A percentile compares a stretch with the other conserved stretches of the same genome.
phyloP scores from a whole-genome alignment of 2,888 invertebrate species.

The Phaedon cochleariae region DNA sequence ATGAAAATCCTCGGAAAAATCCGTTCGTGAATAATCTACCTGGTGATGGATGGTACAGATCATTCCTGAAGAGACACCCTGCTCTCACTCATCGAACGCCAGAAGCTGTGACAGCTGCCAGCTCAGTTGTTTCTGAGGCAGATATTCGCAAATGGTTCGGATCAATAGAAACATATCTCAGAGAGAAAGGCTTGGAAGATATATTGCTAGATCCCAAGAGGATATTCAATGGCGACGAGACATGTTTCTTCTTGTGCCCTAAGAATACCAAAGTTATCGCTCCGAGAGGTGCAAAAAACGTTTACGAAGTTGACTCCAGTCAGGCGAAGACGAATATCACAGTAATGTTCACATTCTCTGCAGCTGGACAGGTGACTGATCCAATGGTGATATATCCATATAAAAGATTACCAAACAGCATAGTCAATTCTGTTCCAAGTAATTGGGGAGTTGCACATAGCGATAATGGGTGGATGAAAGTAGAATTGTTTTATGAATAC shows the following conservation, averaged over 20 bases:
- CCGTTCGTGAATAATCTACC: constrained; percentile 9
- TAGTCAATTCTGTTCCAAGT: constrained; percentile 19
- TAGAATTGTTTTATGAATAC: constrained; percentile 28
- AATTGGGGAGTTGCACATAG: constrained; percentile 25
- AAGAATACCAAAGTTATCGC: constrained; percentile 33
- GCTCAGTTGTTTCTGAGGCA: constrained; percentile 38
- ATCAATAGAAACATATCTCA: constrained; percentile 15
- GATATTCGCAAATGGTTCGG: constrained; percentile 46
- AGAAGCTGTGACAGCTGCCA: constrained; percentile 39
- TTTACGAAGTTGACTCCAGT: constrained; percentile 32
- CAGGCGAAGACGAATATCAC: constrained; percentile 32
- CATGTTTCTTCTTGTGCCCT: constrained; percentile 33
- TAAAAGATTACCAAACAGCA: no score
- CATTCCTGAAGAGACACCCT: constrained; percentile 46
- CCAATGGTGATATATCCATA: constrained; percentile 28
- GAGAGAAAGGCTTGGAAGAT: constrained; percentile 8
- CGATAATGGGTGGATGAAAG: constrained; percentile 35
- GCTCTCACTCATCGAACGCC: constrained; percentile 23
- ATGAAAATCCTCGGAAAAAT: constrained; percentile 18
- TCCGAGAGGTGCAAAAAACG: constrained; percentile 30
- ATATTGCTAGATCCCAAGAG: constrained; percentile 36
- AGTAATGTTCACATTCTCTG: constrained; percentile 35
- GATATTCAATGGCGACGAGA: constrained; percentile 44
- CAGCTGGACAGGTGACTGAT: constrained; percentile 22
- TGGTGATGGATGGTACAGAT: constrained; percentile 30